Percentiles rank a stretch among this genome's conserved stretches.
These are phyloP conservation scores for Drosophila kepulauana DNA, from an alignment of 1,140 invertebrate species.

Conservation along the genomic window DNA sequence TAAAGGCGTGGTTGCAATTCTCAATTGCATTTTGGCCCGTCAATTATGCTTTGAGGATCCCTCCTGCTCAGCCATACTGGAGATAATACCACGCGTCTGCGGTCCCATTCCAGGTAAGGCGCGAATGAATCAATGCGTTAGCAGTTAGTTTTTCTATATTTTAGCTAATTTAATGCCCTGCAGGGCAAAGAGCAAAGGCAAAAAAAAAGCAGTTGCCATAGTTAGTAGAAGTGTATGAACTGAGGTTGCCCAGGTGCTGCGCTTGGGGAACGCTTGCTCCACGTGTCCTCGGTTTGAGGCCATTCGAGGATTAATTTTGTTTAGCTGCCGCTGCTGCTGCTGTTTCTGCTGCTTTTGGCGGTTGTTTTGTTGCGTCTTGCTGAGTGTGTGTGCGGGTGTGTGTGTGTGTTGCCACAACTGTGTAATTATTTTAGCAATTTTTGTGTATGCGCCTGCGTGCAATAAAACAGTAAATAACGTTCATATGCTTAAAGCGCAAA, in stretches of 20 bases:
- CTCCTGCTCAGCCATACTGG: conserved; percentile 94
- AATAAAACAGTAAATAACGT: conserved; percentile 80
- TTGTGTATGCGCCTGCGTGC: conserved; percentile 70
- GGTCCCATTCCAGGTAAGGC: conserved; percentile 93
- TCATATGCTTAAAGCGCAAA: conserved; percentile 77
- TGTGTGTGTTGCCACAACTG: conserved; percentile 57
- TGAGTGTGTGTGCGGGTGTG: conserved; percentile 7
- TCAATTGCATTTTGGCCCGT: conserved; percentile 93
- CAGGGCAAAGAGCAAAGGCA: conserved; percentile 9
- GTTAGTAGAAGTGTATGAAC: conserved; percentile 40
- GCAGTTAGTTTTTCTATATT: conserved; percentile 5
- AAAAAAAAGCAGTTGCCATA: not conserved
- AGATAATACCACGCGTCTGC: conserved; percentile 95
- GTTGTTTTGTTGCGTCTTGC: conserved; percentile 37
- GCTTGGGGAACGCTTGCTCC: conserved; percentile 43
- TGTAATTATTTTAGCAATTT: conserved; percentile 80
- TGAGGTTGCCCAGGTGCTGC: conserved; percentile 42
- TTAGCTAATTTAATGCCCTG: conserved; percentile 34
- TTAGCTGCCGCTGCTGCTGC: conserved; percentile 43
- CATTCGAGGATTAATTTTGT: conserved; percentile 78
- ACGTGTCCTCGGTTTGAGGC: conserved; percentile 42
- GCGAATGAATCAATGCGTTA: conserved; percentile 11
- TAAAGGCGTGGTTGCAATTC: conserved; percentile 90
- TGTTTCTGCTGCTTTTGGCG: conserved; percentile 43
- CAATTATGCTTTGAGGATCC: conserved; percentile 94